Conservation (phyloP, 1,140 invertebrate species). For the Paraescarpia echinospica region DNA sequence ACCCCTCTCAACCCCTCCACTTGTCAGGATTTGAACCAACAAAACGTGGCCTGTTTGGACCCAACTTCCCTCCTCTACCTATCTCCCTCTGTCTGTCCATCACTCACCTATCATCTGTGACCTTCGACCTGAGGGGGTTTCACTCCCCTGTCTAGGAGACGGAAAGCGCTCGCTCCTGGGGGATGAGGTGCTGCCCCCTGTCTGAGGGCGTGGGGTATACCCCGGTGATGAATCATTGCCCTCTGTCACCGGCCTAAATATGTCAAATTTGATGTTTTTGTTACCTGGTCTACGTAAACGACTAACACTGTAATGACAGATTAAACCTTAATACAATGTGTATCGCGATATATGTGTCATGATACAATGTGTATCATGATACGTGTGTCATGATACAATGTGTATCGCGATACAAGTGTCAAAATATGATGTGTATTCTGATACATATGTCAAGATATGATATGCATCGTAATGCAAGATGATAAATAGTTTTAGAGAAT, state of each 20-base stretch:
- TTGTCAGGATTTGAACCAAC: too few relatives aligned
- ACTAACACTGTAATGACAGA: too few relatives aligned
- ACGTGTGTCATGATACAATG: too few relatives aligned
- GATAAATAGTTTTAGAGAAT: too few relatives aligned
- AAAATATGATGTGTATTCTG: too few relatives aligned
- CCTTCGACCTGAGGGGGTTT: neutral
- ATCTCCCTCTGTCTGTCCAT: neutral
- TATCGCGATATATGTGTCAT: too few relatives aligned
- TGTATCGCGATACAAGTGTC: too few relatives aligned
- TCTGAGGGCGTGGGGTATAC: neutral
- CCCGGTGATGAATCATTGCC: neutral
- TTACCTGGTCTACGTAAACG: neutral
- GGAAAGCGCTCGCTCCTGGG: neutral
- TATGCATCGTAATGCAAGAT: too few relatives aligned
- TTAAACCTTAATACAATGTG: too few relatives aligned
- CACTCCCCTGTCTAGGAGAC: neutral
- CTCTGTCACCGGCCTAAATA: neutral
- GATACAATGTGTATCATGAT: too few relatives aligned
- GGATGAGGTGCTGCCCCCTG: neutral
- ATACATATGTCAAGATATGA: too few relatives aligned
- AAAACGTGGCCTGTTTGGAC: neutral
- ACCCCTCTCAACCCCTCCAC: too few relatives aligned
- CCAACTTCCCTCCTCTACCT: neutral
- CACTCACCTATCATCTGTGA: conserved; percentile 4
- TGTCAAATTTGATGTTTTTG: neutral